Evolutionary conservation across 2,113 vertebrate genomes (phyloP).

Genomic region (Alces alces): DNA sequence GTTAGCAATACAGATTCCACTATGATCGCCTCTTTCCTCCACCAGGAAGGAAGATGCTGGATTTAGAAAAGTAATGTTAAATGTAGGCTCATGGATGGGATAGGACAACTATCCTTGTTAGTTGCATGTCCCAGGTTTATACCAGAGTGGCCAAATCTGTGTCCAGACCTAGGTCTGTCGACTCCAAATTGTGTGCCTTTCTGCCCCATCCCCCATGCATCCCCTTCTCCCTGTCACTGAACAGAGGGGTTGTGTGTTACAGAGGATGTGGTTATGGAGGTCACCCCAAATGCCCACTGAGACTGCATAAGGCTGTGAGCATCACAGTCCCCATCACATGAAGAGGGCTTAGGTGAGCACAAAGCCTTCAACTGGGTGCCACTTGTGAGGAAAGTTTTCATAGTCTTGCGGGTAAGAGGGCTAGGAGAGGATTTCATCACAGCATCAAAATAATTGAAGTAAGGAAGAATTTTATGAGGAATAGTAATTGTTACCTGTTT

Average conservation of each 20-base stretch:
- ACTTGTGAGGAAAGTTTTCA: background rate
- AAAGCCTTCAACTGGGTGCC: background rate
- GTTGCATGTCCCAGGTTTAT: background rate
- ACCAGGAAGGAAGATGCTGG: background rate
- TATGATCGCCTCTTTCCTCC: background rate
- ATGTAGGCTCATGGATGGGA: no score
- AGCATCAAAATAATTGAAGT: background rate
- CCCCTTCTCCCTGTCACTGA: background rate
- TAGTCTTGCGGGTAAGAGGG: background rate
- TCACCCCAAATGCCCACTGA: background rate
- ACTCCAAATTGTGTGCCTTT: background rate
- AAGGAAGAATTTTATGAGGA: background rate
- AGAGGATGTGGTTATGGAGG: background rate
- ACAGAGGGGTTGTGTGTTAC: background rate
- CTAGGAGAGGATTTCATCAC: background rate
- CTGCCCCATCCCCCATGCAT: background rate
- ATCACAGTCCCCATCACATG: background rate
- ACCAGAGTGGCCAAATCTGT: background rate
- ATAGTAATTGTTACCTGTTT: background rate
- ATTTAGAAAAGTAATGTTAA: background rate
- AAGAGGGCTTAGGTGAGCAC: background rate
- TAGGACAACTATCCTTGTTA: background rate
- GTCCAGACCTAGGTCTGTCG: background rate
- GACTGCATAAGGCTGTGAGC: background rate
- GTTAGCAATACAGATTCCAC: background rate